Evolutionary conservation across 2,113 vertebrate species (phyloP), one percentile per base, ranked within the genome.

Genomic region (Oryzias curvinotus): DNA sequence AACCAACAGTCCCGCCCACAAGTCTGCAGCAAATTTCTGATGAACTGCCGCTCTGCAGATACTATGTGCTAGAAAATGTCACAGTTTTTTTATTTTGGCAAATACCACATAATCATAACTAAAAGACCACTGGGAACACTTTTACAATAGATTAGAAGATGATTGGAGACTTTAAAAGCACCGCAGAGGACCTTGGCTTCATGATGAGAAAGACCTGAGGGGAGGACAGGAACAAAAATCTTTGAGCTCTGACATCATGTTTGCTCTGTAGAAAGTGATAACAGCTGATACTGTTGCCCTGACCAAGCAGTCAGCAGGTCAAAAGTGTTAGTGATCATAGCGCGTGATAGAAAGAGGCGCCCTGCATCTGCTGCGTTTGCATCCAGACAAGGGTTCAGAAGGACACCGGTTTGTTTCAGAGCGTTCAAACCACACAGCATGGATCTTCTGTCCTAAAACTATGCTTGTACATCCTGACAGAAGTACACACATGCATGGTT

Each of bases 251-350:
- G 78, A 79, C 66, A 69, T 62, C 49, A 47, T 14, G 61, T 65
- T 57, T 3, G 3, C 10, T 59, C 65, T 59, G 70, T 51, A 62
- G 78, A 83, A 83, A 68, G 70, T 69, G 81, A 65, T 50, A 67
- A 68, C 64, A 57, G 62, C 52, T 26, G 52, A 82, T 81, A 76
- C 64, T 41, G 62, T 59, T 46, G 65, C 53, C 75, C 82, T 83
- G 80, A 86, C 67, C 1, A 67, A 75, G 67, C 77, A 83, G 59
- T 61, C 60, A 70, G 77, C 76, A 81, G 81, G 81, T 83, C 81
- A 87, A 85, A 82, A 14, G 78, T 79, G 84, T 85, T 77, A 86
- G 72, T 87, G 88, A 89, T 87, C 78, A 71, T 14, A 17, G 52
- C 6, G 36, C 52, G 58, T 59, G 63, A 69, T 80, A 49, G 75